Conservation (phyloP, 2,113 vertebrate species). For the Podarcis raffonei region DNA sequence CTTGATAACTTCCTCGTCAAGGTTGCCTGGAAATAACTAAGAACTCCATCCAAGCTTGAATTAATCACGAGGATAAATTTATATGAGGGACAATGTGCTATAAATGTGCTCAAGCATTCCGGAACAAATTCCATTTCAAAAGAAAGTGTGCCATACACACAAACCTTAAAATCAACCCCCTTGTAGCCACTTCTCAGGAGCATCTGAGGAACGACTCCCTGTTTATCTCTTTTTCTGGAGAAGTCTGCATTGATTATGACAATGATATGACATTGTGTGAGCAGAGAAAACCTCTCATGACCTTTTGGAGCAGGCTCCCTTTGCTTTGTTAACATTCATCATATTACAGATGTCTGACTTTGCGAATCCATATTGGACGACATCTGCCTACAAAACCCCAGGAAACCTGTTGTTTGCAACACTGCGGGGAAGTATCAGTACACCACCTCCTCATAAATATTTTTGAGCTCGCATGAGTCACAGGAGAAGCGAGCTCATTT, state of each 20-base stretch:
- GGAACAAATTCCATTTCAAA: neutral
- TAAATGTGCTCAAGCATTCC: neutral
- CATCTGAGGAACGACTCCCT: accelerated
- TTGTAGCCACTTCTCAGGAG: neutral
- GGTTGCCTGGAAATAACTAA: neutral
- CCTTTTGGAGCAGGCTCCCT: neutral
- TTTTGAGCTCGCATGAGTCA: slow-evolving; percentile 2
- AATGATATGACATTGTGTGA: accelerated
- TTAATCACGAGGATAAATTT: neutral
- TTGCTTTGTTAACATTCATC: slow-evolving; percentile 1
- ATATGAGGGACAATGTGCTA: neutral
- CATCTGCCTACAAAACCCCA: neutral
- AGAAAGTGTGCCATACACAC: neutral
- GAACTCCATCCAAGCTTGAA: neutral
- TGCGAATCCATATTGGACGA: neutral
- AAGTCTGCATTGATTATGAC: neutral
- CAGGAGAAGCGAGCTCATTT: neutral
- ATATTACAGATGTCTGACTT: neutral
- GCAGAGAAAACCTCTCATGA: neutral
- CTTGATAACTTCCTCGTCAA: neutral
- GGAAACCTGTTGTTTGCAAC: neutral
- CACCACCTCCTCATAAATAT: neutral
- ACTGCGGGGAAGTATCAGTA: neutral
- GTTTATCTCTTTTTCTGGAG: neutral
- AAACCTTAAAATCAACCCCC: neutral